These are phyloP conservation scores for Salminus brasiliensis DNA, from an alignment of 2,113 vertebrate species.

Conservation along the genomic window DNA sequence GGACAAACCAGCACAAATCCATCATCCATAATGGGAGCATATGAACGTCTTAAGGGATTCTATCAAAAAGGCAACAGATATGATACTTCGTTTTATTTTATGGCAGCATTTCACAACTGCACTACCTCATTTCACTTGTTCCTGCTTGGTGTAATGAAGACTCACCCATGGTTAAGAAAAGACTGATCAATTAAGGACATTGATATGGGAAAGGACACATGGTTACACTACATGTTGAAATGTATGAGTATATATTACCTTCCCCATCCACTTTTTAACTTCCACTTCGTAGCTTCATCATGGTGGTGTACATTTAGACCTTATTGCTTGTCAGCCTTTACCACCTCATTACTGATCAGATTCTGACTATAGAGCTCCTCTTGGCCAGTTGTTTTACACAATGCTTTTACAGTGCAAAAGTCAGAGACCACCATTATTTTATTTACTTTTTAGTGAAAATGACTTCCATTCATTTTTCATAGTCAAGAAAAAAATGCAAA, in stretches of 20 bases:
- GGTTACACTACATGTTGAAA: not conserved
- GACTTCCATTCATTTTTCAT: too few relatives aligned
- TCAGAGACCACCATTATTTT: too few relatives aligned
- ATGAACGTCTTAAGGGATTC: conserved; percentile 30
- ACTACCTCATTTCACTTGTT: not conserved
- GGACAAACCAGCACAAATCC: conserved; percentile 14
- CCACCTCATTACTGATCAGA: too few relatives aligned
- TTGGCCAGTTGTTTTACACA: too few relatives aligned
- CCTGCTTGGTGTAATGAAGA: not conserved
- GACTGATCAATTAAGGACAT: not conserved
- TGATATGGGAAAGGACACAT: conserved; percentile 6
- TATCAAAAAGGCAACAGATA: conserved; percentile 32
- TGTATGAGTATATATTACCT: not conserved
- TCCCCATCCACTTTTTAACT: not conserved
- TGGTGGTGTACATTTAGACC: not conserved
- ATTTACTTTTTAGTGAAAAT: too few relatives aligned
- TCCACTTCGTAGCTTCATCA: not conserved
- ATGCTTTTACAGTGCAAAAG: too few relatives aligned
- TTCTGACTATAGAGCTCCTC: too few relatives aligned
- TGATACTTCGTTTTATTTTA: conserved; percentile 28
- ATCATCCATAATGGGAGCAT: conserved; percentile 17
- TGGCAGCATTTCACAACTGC: conserved; percentile 8
- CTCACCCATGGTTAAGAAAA: not conserved
- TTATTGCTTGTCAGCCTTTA: not conserved
- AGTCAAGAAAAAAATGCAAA: too few relatives aligned